Evolutionary conservation across 2,113 vertebrate genomes (phyloP).

Genomic region (Mesitornis unicolor): DNA sequence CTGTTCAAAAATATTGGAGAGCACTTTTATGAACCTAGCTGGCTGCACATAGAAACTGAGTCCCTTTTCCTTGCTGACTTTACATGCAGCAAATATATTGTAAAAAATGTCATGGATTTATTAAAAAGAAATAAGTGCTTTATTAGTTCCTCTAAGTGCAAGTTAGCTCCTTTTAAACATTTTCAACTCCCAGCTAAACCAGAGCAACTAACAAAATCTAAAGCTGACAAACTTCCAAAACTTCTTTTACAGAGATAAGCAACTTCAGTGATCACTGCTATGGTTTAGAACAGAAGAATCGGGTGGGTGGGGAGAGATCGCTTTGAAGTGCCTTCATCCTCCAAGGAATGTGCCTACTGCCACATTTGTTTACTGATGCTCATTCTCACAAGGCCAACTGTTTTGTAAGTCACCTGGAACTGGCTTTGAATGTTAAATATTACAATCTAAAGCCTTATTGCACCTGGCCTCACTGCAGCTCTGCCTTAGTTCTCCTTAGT

Average conservation of each 20-base stretch:
- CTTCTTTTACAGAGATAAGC: not conserved
- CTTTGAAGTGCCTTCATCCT: conserved; percentile 13
- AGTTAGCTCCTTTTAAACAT: not conserved
- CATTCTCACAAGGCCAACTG: not conserved
- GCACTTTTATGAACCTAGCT: not conserved
- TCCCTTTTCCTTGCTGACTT: not conserved
- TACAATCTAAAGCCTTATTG: not conserved
- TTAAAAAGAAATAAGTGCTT: not conserved
- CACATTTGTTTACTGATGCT: not conserved
- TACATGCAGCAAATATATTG: fast-evolving
- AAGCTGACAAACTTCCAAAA: conserved; percentile 11
- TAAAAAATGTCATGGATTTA: not conserved
- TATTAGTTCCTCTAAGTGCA: not conserved
- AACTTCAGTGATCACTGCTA: not conserved
- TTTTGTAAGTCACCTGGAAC: not conserved
- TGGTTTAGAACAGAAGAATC: conserved; percentile 15
- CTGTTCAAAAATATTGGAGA: not conserved
- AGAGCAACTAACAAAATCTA: conserved; percentile 5
- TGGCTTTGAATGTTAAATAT: not conserved
- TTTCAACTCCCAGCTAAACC: not conserved
- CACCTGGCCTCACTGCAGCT: not conserved
- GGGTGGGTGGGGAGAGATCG: not conserved
- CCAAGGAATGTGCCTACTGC: not conserved
- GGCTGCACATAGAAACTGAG: not conserved
- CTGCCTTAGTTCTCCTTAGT: not conserved